Percentiles rank a stretch among this genome's conserved stretches.
These are phyloP conservation scores for Myripristis murdjan DNA, from an alignment of 2,797 vertebrate species.

Conservation along the genomic window DNA sequence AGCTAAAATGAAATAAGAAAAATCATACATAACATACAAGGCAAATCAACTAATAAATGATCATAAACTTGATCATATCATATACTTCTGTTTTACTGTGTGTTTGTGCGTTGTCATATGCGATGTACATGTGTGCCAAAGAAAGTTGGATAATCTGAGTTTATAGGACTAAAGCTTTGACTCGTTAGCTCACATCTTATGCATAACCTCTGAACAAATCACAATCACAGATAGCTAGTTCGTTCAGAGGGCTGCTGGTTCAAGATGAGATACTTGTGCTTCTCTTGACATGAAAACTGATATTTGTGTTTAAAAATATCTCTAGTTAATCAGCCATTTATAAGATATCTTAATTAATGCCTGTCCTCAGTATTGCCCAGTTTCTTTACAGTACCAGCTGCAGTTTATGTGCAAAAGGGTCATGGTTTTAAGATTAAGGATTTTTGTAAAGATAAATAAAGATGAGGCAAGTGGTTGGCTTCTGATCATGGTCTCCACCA, in stretches of 20 bases:
- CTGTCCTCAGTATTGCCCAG: constrained; percentile 19
- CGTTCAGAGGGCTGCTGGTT: constrained; percentile 26
- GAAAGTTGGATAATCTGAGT: constrained; percentile 21
- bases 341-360: constrained; percentile 15
- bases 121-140: constrained; percentile 54
- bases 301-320: constrained; percentile 33
- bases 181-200: not conserved
- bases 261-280: constrained; percentile 36
- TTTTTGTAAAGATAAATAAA: constrained; percentile 52
- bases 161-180: constrained; percentile 35
- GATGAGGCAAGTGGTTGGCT: constrained; percentile 22
- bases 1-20: constrained; percentile 44
- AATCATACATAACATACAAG: constrained; percentile 37
- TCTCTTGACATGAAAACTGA: constrained; percentile 33
- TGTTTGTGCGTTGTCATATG: constrained; percentile 41
- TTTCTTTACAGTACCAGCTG: constrained; percentile 76
- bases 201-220: not conserved
- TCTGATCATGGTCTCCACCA: not conserved
- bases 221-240: constrained; percentile 8
- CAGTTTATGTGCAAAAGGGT: constrained; percentile 44
- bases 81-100: constrained; percentile 46
- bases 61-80: constrained; percentile 57
- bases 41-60: constrained; percentile 18
- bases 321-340: constrained; percentile 1
- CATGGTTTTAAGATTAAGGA: constrained; percentile 3